Conservation (phyloP, 2,113 vertebrate genomes). For the Cephalopterus ornatus region DNA sequence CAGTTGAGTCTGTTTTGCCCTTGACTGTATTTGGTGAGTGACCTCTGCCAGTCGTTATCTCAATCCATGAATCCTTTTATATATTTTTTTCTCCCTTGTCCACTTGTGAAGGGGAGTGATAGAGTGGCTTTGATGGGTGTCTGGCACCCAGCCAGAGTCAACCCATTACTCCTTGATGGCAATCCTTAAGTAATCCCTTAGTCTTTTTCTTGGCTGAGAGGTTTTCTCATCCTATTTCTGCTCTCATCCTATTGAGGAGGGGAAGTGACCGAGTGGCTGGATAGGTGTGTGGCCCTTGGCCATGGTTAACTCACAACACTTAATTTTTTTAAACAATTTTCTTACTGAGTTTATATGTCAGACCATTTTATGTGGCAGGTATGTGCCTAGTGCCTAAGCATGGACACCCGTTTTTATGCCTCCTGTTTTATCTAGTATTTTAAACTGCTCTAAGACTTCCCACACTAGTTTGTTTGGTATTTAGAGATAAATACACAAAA, state of each 20-base stretch:
- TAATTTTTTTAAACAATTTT: neutral
- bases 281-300: neutral
- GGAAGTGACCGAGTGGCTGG: neutral
- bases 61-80: neutral
- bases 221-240: neutral
- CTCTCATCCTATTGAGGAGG: neutral
- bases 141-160: neutral
- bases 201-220: neutral
- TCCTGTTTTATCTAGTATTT: neutral
- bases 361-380: accelerated
- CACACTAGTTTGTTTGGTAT: neutral
- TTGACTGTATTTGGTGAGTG: neutral
- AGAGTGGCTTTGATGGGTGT: neutral
- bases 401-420: neutral
- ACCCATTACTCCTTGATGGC: neutral
- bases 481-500: neutral
- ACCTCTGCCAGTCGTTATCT: neutral
- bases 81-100: neutral
- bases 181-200: neutral
- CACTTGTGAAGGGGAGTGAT: neutral
- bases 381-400: neutral
- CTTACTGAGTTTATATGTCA: neutral
- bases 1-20: neutral
- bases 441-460: neutral
- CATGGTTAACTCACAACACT: neutral